Base-by-base conservation (phyloP, 2,113 vertebrate genomes). In the Elaphurus davidianus region DNA sequence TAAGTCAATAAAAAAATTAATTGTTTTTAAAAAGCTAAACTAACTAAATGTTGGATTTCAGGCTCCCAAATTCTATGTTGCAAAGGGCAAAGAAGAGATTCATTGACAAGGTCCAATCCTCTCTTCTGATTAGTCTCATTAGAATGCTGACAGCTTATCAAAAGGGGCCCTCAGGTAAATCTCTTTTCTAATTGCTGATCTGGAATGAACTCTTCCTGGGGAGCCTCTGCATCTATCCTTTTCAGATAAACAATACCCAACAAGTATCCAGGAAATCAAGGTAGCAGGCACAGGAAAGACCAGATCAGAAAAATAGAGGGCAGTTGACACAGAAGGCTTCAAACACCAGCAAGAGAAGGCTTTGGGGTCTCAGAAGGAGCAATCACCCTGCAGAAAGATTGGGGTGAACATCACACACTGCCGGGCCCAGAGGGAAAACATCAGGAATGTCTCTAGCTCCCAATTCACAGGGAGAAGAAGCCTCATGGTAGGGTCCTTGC, bases 321-420 rank as follows among this genome's bases (percentile, higher is more conserved):
- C 50, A 6, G 36, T 27, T 1, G 4, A 82, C 52, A 30, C 19
- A 3, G 13, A 27, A 47, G 52, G 17, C 40, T 67, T 71, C 13
- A 6, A 57, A 57, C 40, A 12, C 30, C 12, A 1, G 2, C 1
- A 21, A 45, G n/a, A 55, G 52, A 30, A 45, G 36, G 17, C 52
- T 74, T 30, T 47, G 52, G 3, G 15, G 2, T 13, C 33, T 83
- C 71, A 67, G 13, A 85, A 43, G 30, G 7, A 45, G 23, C 9
- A 40, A 40, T 7, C 36, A 25, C 6, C 83, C 25, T 5, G 3
- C 47, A 30, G 28, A 47, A 64, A 64, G 62, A 64, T 3, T 33
- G 5, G 50, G 16, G 17, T 21, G 12, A 16, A 40, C 0, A 0
- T 8, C 23, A 12, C 14, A 0, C 8, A 23, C 25, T 79, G 19